Evolutionary conservation across 2,888 invertebrate species (phyloP).

Genomic region (Apocheima hispidaria): DNA sequence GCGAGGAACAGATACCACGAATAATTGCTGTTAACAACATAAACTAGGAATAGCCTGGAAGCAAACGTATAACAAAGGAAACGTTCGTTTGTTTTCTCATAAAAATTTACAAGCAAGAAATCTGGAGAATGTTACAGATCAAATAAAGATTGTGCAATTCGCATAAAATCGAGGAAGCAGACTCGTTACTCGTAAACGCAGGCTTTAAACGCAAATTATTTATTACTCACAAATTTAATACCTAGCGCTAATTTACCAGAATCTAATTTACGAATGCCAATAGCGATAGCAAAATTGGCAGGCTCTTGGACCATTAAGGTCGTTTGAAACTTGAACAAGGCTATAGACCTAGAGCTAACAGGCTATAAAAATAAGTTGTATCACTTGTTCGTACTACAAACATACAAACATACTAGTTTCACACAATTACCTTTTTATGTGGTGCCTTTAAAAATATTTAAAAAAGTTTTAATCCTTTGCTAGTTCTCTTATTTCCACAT

Average conservation of each 20-base stretch:
- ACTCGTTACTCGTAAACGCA: conserved; percentile 27
- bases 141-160: conserved; percentile 19
- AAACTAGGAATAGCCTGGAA: not conserved
- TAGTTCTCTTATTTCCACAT: no score
- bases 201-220: conserved; percentile 37
- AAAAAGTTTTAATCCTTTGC: no score
- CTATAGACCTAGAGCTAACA: not conserved
- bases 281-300: conserved; percentile 23
- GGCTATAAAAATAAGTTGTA: not conserved
- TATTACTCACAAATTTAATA: conserved; percentile 28
- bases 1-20: not conserved
- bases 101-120: conserved; percentile 9
- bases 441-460: no score
- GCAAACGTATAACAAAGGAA: conserved; percentile 11
- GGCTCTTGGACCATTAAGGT: conserved; percentile 26
- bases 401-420: no score
- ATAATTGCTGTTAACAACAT: not conserved
- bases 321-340: conserved; percentile 29
- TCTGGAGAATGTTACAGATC: conserved; percentile 27
- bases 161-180: conserved; percentile 36
- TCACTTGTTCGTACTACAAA: not conserved
- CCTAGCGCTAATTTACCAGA: conserved; percentile 35
- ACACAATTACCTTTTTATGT: no score
- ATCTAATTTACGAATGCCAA: conserved; percentile 33
- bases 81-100: conserved; percentile 12